Evolutionary conservation across 2,113 vertebrate species (phyloP), one percentile per base, ranked within the genome.

Genomic region (Gopherus evgoodei): DNA sequence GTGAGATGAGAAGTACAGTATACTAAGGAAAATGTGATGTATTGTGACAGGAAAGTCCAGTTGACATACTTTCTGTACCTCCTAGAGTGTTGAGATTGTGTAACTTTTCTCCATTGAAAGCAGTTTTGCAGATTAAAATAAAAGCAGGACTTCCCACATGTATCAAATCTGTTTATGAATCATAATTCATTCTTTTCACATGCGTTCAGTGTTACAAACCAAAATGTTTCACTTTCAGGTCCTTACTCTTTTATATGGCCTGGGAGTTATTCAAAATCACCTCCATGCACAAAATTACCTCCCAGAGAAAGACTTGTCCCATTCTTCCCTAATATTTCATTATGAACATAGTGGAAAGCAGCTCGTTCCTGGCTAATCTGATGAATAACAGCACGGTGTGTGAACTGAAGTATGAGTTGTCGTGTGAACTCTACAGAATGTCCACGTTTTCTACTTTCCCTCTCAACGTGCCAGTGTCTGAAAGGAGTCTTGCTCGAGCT

Each of bases 341-440:
- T 97, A 99, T 99, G 99, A 99, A 99, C 97, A 97, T 99, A 84
- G 97, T 99, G 93, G 98, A 99, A 97, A 98, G 98, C 76, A 99
- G 98, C 86, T 83, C 80, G 49, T 98, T 98, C 90, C 95, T 99
- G 90, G 98, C 98, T 83, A 98, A 97, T 6, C 52, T 99, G 90
- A 98, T 98, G 97, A 99, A 98, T 75, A 98, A 97, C 13, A 98
- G 98, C 8, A 95, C 97, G 76, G 95, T 97, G 0, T 97, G 98
- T 93, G 99, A 99, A 38, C 94, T 99, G 91, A 99, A 99, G 62
- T 99, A 99, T 1, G 99, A 99, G 31, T 98, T 99, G 81, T 98
- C 99, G 1, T 99, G 99, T 97, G 99, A 99, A 52, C 99, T 99
- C 47, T 99, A 98, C 96, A 98, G 99, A 75, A 99, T 99, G 88